Conservation (phyloP, 2,888 invertebrate genomes). For the Molorchus minor region DNA sequence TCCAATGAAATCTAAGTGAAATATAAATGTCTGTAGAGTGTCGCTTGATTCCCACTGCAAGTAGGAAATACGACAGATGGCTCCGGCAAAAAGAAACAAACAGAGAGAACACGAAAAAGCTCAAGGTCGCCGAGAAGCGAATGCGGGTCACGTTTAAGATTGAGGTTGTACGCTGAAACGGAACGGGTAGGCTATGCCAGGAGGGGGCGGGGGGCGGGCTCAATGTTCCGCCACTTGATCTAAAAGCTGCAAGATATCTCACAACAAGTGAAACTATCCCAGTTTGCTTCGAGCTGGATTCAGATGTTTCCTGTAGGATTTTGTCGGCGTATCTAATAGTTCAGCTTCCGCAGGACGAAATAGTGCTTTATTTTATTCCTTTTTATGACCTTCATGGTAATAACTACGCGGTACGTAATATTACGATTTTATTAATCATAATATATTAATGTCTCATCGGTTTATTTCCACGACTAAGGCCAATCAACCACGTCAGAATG, state of each 20-base stretch:
- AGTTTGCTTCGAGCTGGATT: constrained; percentile 13
- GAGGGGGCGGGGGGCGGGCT: constrained; percentile 8
- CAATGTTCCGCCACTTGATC: constrained; percentile 40
- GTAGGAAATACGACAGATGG: constrained; percentile 47
- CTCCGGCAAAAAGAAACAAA: constrained; percentile 43
- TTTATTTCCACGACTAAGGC: too few relatives aligned
- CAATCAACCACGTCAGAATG: too few relatives aligned
- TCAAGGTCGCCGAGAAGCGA: constrained; percentile 49
- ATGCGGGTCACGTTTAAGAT: constrained; percentile 56
- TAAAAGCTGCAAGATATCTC: constrained; percentile 38
- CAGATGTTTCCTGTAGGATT: constrained; percentile 11
- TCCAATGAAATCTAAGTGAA: constrained; percentile 56
- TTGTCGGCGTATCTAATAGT: too few relatives aligned
- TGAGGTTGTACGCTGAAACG: constrained; percentile 39
- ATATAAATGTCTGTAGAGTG: constrained; percentile 54
- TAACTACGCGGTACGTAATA: too few relatives aligned
- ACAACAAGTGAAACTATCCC: constrained; percentile 16
- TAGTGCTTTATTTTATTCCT: too few relatives aligned
- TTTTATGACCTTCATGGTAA: too few relatives aligned
- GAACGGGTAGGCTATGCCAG: constrained; percentile 23
- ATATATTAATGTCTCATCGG: too few relatives aligned
- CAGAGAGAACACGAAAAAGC: constrained; percentile 44
- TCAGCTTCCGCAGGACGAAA: too few relatives aligned
- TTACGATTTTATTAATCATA: too few relatives aligned
- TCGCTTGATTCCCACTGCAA: constrained; percentile 45